phyloP scores from a whole-genome alignment of 2,888 invertebrate species.

The Phyto melanocephala region DNA sequence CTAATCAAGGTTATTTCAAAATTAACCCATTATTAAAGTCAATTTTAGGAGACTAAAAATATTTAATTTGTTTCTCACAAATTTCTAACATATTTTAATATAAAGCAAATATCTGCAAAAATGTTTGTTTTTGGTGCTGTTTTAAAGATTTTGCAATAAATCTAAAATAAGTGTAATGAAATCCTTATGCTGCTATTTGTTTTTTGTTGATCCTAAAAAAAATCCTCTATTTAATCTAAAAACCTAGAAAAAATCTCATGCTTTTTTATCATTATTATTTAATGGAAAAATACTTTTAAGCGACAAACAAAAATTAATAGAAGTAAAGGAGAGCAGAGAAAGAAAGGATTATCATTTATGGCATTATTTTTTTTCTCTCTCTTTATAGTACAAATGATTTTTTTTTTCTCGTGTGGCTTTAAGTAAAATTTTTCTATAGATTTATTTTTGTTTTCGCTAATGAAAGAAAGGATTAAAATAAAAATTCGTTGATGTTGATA shows the following conservation, averaged over 20 bases:
- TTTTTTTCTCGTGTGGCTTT: constrained; percentile 9
- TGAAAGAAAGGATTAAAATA: constrained; percentile 58
- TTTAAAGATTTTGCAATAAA: constrained; percentile 37
- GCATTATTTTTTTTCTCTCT: neutral
- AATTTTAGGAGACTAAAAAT: too few species aligned
- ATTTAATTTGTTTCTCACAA: too few species aligned
- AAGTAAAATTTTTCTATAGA: constrained; percentile 8
- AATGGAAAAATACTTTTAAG: constrained; percentile 24
- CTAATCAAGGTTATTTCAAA: too few species aligned
- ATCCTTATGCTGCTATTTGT: neutral
- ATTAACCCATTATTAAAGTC: too few species aligned
- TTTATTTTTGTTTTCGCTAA: constrained; percentile 42
- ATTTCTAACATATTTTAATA: too few species aligned
- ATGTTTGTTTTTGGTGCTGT: neutral
- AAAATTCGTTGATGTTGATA: constrained; percentile 28
- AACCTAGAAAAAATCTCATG: constrained; percentile 33
- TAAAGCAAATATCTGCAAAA: too few species aligned
- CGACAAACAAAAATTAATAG: neutral
- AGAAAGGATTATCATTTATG: constrained; percentile 34
- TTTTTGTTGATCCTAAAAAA: constrained; percentile 4
- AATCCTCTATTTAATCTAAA: constrained; percentile 35
- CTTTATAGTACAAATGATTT: neutral
- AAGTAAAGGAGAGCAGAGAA: neutral
- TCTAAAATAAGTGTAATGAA: constrained; percentile 21
- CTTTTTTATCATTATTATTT: constrained; percentile 15